Conservation (phyloP, 1,140 invertebrate genomes). For the Pinna nobilis region DNA sequence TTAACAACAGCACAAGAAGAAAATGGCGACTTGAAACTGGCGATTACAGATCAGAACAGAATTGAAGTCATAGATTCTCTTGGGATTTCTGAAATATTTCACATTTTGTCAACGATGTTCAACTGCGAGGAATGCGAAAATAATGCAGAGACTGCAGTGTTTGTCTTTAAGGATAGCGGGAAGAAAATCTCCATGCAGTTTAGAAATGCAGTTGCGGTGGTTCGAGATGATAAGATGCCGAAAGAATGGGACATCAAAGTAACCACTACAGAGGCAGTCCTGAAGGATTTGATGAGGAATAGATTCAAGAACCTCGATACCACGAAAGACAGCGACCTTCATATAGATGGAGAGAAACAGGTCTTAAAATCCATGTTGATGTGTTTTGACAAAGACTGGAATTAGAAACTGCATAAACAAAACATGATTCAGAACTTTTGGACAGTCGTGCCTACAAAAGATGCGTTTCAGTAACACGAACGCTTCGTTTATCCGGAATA, state of each 20-base stretch:
- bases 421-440: too few species aligned
- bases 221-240: slow-evolving; percentile 18
- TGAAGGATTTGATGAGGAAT: slow-evolving; percentile 23
- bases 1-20: slow-evolving; percentile 45
- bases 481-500: too few species aligned
- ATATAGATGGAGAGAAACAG: too few species aligned
- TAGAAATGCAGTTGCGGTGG: slow-evolving; percentile 39
- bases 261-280: slow-evolving; percentile 8
- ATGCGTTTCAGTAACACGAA: too few species aligned
- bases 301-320: too few species aligned
- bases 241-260: slow-evolving; percentile 34
- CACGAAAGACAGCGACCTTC: too few species aligned
- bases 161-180: slow-evolving; percentile 34
- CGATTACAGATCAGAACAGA: background rate
- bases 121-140: slow-evolving; percentile 39
- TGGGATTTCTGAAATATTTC: slow-evolving; percentile 35
- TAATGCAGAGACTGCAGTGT: slow-evolving; percentile 21
- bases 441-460: too few species aligned
- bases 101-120: slow-evolving; percentile 30
- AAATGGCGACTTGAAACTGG: slow-evolving; percentile 5
- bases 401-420: too few species aligned
- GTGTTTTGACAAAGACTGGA: too few species aligned
- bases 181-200: slow-evolving; percentile 19
- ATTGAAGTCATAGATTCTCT: slow-evolving; percentile 23
- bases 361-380: too few species aligned